Conservation (phyloP, 1,140 invertebrate species). For the Macrosteles quadrilineatus region DNA sequence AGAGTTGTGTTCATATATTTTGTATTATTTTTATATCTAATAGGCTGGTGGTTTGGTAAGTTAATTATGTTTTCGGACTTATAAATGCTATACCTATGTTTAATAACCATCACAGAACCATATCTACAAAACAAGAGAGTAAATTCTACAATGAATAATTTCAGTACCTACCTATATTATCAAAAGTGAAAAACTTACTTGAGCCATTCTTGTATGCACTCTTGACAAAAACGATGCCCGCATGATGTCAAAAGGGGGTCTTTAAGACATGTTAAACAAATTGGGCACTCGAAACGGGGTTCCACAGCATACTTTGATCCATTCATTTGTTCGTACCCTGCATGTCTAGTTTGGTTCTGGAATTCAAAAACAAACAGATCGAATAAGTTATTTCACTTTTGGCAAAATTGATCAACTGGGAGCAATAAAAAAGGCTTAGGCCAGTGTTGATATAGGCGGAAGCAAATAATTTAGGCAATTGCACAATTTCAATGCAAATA, state of each 20-base stretch:
- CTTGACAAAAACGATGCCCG: slow-evolving; percentile 84
- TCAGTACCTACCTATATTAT: background rate
- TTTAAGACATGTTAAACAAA: slow-evolving; percentile 81
- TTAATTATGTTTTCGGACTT: background rate
- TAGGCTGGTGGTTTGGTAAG: no score
- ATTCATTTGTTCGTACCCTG: background rate
- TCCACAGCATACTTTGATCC: slow-evolving; percentile 48
- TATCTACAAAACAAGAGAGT: background rate
- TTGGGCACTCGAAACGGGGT: slow-evolving; percentile 82
- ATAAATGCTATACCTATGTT: slow-evolving; percentile 4
- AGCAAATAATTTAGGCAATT: no score
- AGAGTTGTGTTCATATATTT: no score
- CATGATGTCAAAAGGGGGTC: slow-evolving; percentile 85
- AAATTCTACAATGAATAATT: slow-evolving; percentile 19
- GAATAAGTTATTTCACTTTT: slow-evolving; percentile 76
- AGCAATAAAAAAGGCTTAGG: no score
- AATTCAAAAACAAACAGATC: no score
- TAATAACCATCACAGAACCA: background rate
- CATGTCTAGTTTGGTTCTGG: slow-evolving; percentile 60
- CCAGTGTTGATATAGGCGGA: no score
- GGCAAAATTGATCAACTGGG: slow-evolving; percentile 88
- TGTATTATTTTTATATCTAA: no score
- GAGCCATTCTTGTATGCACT: slow-evolving; percentile 80
- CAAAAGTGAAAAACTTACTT: slow-evolving; percentile 60
- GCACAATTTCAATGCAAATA: no score